phyloP scores from a whole-genome alignment of 2,888 invertebrate species.

The Ametastegia equiseti region DNA sequence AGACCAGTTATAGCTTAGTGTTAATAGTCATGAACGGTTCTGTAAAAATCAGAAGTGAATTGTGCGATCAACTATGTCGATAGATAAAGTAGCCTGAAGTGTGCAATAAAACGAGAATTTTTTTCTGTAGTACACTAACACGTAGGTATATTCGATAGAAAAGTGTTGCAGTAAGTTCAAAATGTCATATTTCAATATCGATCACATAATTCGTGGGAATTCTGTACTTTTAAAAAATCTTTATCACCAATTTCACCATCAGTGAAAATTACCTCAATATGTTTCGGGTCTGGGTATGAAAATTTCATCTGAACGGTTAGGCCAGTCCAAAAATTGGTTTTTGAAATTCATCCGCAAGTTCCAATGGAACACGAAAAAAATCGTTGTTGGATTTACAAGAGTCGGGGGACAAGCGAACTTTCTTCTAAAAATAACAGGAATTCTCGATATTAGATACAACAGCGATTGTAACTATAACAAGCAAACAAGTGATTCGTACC shows the following conservation, averaged over 20 bases:
- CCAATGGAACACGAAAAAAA: no score
- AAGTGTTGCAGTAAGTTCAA: neutral
- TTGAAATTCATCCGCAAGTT: neutral
- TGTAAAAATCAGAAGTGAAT: constrained; percentile 8
- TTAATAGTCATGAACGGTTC: neutral
- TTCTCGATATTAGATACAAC: no score
- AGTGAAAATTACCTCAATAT: no score
- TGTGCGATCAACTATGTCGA: constrained; percentile 5
- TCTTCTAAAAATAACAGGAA: no score
- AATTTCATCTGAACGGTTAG: neutral
- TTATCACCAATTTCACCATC: neutral
- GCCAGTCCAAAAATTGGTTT: neutral
- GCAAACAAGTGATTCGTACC: no score
- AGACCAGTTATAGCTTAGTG: neutral
- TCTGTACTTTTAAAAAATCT: neutral
- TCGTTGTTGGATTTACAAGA: no score
- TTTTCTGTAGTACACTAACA: neutral
- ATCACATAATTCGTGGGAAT: neutral
- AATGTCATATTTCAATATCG: neutral
- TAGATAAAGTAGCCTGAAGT: neutral
- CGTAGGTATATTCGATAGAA: neutral
- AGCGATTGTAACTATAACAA: no score
- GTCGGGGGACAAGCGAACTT: no score
- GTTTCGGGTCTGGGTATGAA: no score
- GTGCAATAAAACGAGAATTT: neutral